These are phyloP conservation scores for Lynx canadensis DNA, from an alignment of 2,113 vertebrate genomes.

Conservation along the genomic window DNA sequence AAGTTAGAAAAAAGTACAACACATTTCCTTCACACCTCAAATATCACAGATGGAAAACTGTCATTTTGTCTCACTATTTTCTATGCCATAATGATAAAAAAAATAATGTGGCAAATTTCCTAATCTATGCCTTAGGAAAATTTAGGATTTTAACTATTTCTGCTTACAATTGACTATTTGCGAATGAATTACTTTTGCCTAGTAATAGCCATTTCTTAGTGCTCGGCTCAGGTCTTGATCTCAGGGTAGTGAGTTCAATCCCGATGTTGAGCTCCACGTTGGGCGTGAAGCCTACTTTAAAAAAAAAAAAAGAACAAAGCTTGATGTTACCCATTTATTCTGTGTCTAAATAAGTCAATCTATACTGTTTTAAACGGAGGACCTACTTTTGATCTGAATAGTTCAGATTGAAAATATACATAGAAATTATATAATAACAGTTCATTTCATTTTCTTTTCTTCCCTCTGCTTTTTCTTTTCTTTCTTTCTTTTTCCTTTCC, in stretches of 20 bases:
- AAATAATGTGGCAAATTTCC: conserved; percentile 53
- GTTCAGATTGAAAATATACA: not conserved
- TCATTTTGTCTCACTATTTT: conserved; percentile 64
- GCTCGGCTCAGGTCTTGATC: no score
- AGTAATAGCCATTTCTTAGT: not conserved
- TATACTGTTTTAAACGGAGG: not conserved
- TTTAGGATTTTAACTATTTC: conserved; percentile 36
- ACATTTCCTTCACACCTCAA: conserved; percentile 70
- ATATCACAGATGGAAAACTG: conserved; percentile 72
- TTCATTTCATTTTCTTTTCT: not conserved
- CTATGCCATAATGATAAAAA: conserved; percentile 49
- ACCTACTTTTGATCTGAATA: not conserved
- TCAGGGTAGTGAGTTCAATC: no score
- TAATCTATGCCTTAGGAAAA: conserved; percentile 43
- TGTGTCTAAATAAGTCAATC: not conserved
- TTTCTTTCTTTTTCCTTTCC: no score
- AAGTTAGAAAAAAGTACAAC: conserved; percentile 70
- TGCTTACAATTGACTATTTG: conserved; percentile 11
- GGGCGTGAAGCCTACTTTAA: no score
- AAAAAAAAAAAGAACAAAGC: not conserved
- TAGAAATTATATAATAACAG: not conserved
- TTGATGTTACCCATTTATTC: not conserved
- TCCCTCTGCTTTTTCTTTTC: no score
- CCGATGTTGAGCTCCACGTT: no score
- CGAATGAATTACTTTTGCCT: conserved; percentile 25